Percentiles rank a stretch among this genome's conserved stretches.
These are phyloP conservation scores for Palythoa grandiflora DNA, from an alignment of 92 coral and sea anemone genomes.

Conservation along the genomic window DNA sequence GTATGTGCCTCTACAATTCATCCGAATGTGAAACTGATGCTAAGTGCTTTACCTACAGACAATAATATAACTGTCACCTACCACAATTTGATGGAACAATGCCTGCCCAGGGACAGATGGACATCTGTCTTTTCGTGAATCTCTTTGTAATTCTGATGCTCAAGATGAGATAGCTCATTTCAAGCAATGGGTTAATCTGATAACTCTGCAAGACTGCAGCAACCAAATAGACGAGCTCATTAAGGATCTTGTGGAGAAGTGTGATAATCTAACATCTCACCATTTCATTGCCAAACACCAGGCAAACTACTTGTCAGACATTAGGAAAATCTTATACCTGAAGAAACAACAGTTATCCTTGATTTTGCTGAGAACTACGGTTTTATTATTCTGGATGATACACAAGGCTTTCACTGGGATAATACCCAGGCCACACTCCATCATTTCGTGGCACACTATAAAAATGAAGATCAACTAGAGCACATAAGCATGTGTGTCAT, in stretches of 20 bases:
- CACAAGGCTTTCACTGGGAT: conserved; percentile 35
- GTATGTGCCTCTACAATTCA: neutral
- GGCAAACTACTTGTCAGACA: neutral
- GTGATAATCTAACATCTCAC: neutral
- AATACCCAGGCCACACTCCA: conserved; percentile 44
- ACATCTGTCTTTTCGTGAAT: conserved; percentile 1
- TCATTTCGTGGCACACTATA: conserved; percentile 24
- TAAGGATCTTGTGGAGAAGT: conserved; percentile 2
- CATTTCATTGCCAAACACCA: neutral
- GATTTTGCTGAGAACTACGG: conserved; percentile 53
- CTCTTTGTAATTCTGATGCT: neutral
- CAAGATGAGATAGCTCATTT: conserved; percentile 1
- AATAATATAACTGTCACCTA: conserved; percentile 4
- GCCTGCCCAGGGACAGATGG: conserved; percentile 21
- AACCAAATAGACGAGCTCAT: neutral
- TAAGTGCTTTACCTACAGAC: neutral
- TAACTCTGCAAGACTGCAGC: conserved; percentile 19
- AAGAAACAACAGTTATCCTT: neutral
- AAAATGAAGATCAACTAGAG: neutral
- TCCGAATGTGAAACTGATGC: conserved; percentile 10
- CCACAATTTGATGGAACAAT: conserved; percentile 11
- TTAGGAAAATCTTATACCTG: neutral
- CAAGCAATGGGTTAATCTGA: conserved; percentile 11
- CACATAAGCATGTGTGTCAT: conserved; percentile 22
- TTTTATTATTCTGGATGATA: conserved; percentile 36